Percentiles rank a stretch among this genome's conserved stretches.
phyloP scores from a whole-genome alignment of 2,888 invertebrate genomes.

The Nephrotoma flavescens region DNA sequence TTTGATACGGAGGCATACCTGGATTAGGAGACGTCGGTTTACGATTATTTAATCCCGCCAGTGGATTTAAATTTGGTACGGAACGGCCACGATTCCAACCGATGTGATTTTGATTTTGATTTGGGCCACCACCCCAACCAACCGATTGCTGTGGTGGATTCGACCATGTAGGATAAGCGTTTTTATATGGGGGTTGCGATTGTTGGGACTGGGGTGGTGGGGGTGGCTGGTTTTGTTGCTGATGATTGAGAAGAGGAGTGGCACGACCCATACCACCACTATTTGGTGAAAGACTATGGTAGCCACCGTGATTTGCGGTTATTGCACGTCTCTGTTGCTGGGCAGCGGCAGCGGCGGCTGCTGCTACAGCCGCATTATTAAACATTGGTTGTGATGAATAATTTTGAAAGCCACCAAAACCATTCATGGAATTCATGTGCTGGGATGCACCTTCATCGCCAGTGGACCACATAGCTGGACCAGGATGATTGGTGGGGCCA shows the following conservation, averaged over 20 bases:
- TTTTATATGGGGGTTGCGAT: slow-evolving; percentile 14
- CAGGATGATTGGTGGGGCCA: not conserved
- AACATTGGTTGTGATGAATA: slow-evolving; percentile 13
- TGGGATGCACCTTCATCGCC: slow-evolving; percentile 12
- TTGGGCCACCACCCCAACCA: slow-evolving; percentile 6
- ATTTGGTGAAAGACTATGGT: slow-evolving; percentile 15
- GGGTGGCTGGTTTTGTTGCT: slow-evolving; percentile 11
- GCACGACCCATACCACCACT: slow-evolving; percentile 10
- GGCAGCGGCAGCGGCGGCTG: slow-evolving; percentile 2
- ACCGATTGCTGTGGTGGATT: slow-evolving; percentile 13
- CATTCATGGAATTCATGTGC: slow-evolving; percentile 13
- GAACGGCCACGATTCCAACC: slow-evolving; percentile 39
- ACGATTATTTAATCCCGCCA: slow-evolving; percentile 15
- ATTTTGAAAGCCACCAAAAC: slow-evolving; percentile 14
- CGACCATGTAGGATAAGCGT: slow-evolving; percentile 15
- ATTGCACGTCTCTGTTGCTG: slow-evolving; percentile 13
- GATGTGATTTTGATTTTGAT: slow-evolving; percentile 11
- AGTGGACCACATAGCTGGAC: slow-evolving; percentile 12
- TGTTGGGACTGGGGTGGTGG: slow-evolving; percentile 12
- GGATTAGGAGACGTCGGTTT: slow-evolving; percentile 17
- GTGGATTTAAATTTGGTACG: slow-evolving; percentile 38
- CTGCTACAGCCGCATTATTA: slow-evolving; percentile 9
- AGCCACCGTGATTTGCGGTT: slow-evolving; percentile 12
- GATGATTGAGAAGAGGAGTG: slow-evolving; percentile 11
- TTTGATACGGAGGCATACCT: slow-evolving; percentile 8